Percentiles rank a stretch among this genome's conserved stretches.
Evolutionary conservation across 2,113 vertebrate genomes (phyloP).

Genomic region (Zosterops hypoxanthus): DNA sequence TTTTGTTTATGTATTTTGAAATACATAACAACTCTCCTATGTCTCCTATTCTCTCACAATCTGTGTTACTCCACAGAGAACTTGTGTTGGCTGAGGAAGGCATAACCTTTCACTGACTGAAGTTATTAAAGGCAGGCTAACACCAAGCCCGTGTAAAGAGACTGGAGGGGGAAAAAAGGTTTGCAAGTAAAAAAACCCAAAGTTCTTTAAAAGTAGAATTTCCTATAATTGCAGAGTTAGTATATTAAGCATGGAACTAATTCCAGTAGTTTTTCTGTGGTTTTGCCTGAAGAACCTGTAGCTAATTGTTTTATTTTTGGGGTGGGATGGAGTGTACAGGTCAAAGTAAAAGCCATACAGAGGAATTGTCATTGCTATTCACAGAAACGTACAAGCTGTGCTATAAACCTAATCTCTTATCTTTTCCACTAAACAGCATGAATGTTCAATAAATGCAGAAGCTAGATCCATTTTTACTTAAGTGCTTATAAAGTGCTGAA

Average conservation of each 20-base stretch:
- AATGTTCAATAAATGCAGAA: background rate
- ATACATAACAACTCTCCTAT: background rate
- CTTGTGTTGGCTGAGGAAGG: background rate
- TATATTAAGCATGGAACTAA: background rate
- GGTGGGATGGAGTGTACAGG: background rate
- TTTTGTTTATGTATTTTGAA: background rate
- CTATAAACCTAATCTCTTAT: background rate
- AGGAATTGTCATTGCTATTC: background rate
- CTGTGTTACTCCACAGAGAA: background rate
- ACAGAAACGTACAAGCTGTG: background rate
- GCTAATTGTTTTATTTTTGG: background rate
- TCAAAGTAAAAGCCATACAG: background rate
- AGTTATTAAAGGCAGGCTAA: background rate
- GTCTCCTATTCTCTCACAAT: background rate
- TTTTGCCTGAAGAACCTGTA: background rate
- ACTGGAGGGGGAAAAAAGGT: background rate
- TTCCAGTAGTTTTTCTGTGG: background rate
- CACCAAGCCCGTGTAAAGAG: background rate
- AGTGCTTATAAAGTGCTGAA: background rate
- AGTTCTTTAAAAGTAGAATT: background rate
- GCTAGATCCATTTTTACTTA: background rate
- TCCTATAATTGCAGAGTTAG: background rate
- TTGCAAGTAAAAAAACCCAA: background rate
- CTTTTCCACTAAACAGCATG: background rate
- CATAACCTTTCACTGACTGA: background rate